These are phyloP conservation scores for Phalacrocorax aristotelis DNA, from an alignment of 2,113 vertebrate genomes.

Conservation along the genomic window DNA sequence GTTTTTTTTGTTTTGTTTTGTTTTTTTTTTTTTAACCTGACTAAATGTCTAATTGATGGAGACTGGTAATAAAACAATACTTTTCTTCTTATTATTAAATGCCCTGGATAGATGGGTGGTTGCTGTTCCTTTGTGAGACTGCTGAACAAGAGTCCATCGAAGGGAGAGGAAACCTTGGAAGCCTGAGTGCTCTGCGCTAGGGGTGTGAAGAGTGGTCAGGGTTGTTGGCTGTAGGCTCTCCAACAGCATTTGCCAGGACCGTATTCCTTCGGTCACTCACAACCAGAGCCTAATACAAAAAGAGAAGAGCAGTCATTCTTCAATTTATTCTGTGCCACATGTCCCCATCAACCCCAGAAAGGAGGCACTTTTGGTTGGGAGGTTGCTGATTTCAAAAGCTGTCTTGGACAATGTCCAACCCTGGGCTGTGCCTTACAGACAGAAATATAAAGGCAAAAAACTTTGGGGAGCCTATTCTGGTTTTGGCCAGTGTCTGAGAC, in stretches of 20 bases:
- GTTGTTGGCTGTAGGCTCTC: neutral
- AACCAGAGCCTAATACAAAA: neutral
- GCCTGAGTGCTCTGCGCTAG: neutral
- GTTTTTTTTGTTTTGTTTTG: neutral
- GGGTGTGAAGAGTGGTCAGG: neutral
- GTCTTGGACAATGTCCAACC: neutral
- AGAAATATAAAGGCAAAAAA: neutral
- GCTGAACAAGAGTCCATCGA: neutral
- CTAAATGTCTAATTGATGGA: neutral
- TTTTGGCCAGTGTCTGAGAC: neutral
- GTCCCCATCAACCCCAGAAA: neutral
- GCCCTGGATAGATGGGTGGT: neutral
- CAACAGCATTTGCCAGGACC: neutral
- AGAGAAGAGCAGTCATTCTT: neutral
- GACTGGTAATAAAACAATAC: neutral
- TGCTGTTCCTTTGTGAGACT: neutral
- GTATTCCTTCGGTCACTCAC: neutral
- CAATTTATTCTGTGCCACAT: neutral
- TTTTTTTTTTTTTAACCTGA: neutral
- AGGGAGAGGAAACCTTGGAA: neutral
- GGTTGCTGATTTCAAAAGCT: neutral
- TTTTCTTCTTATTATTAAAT: neutral
- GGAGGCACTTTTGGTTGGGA: neutral
- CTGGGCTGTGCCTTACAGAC: neutral
- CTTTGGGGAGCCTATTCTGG: neutral